Percentiles rank a stretch among this genome's conserved stretches.
These are phyloP conservation scores for Neosilurus mollespiculum DNA, from an alignment of 2,797 vertebrate genomes.

Conservation along the genomic window DNA sequence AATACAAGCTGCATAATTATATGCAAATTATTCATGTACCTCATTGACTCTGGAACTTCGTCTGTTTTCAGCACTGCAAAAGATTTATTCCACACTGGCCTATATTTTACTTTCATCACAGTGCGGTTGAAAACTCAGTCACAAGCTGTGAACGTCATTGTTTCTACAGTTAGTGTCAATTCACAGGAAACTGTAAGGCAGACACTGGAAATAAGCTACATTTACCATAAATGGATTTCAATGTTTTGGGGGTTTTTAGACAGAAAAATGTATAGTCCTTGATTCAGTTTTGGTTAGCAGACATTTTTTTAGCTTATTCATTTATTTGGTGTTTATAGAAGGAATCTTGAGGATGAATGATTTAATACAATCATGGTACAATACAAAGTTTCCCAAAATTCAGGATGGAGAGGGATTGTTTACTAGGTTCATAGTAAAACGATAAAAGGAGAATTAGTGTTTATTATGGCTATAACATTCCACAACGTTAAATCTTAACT, in stretches of 20 bases:
- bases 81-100: too few relatives aligned
- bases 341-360: neutral
- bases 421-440: neutral
- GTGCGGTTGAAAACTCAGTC: neutral
- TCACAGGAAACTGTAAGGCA: neutral
- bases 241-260: too few relatives aligned
- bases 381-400: neutral
- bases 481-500: neutral
- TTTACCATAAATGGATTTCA: neutral
- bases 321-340: neutral
- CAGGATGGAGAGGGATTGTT: neutral
- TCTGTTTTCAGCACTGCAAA: neutral
- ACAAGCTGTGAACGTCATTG: neutral
- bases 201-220: neutral
- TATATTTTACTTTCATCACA: neutral
- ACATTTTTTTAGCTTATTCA: neutral
- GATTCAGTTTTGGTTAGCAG: neutral
- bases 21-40: neutral
- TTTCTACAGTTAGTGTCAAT: neutral
- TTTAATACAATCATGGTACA: neutral
- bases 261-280: neutral
- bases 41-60: neutral
- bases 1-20: too few relatives aligned
- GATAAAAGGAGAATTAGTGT: neutral
- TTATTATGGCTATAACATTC: neutral